Conservation (phyloP, 1,140 invertebrate genomes). For the Dryas iulia region DNA sequence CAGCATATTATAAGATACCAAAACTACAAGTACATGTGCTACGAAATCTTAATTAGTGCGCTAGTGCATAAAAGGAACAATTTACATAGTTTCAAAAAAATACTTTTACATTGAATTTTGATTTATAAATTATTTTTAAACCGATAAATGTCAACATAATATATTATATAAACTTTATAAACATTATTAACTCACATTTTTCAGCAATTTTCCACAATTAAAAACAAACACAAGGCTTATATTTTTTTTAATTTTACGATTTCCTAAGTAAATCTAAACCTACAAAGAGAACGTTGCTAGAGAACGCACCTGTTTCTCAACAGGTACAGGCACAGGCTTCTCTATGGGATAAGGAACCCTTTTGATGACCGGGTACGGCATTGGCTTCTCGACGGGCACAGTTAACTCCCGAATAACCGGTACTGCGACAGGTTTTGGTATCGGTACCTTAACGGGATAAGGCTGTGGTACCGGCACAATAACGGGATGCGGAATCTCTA, state of each 20-base stretch:
- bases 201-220: too few relatives aligned
- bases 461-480: conserved; percentile 84
- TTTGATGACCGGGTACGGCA: conserved; percentile 85
- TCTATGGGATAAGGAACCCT: conserved; percentile 85
- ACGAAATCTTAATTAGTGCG: conserved; percentile 1
- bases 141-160: too few relatives aligned
- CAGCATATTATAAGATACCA: not conserved
- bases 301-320: conserved; percentile 81
- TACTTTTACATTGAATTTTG: not conserved
- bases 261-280: not conserved
- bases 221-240: too few relatives aligned
- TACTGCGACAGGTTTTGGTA: conserved; percentile 84
- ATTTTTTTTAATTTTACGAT: too few relatives aligned
- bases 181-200: too few relatives aligned
- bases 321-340: conserved; percentile 83
- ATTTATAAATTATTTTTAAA: too few relatives aligned
- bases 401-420: conserved; percentile 84
- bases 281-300: conserved; percentile 2
- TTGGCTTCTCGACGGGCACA: conserved; percentile 84
- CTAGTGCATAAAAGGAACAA: not conserved
- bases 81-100: not conserved
- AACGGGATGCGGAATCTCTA: conserved; percentile 83
- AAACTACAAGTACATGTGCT: conserved; percentile 1
- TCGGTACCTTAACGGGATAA: conserved; percentile 84
- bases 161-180: too few relatives aligned